Evolutionary conservation across 2,113 vertebrate genomes (phyloP), one percentile per base, ranked within the genome.

Genomic region (Anhinga rufa): DNA sequence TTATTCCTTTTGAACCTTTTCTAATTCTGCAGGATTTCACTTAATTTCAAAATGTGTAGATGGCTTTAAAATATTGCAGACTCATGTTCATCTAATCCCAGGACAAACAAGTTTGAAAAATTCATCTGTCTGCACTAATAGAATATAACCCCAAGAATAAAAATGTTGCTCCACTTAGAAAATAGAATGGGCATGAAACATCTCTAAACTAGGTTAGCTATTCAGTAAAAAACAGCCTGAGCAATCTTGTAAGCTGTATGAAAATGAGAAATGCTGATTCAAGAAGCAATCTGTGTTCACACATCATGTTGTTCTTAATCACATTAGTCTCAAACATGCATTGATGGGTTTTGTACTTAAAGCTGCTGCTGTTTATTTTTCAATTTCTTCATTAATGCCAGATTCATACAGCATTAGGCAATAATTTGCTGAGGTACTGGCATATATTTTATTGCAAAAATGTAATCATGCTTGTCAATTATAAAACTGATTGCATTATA

Each of bases 371-470:
- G 68, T 97, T 96, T 96, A 91, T 96, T 96, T 96, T 96, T 92
- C 91, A 94, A 72, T 94, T 97, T 93, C 86, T 97, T 96, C 68
- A 96, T 97, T 97, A 97, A 96, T 89, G 82, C 44, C 60, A 85
- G 83, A 89, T 93, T 95, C 87, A 79, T 58, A 74, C 2, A 1
- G 49, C 74, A 93, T 93, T 81, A 94, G 60, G 86, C 72, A 93
- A 94, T 93, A 95, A 89, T 86, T 94, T 95, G 46, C 46, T 70
- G 64, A 79, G 80, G 65, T 74, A 64, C 76, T 84, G 87, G 54
- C 80, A 86, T 88, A 66, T 77, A 90, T 97, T 97, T 95, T 93
- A 85, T 93, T 94, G 88, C 52, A 93, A 62, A 92, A 92, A 79
- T 79, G 64, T 86, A 94, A 95, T 97, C 82, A 77, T 52, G 34